Evolutionary conservation across 2,888 invertebrate species (phyloP), one percentile per base, ranked within the genome.

Genomic region (Dynastes hyllus): DNA sequence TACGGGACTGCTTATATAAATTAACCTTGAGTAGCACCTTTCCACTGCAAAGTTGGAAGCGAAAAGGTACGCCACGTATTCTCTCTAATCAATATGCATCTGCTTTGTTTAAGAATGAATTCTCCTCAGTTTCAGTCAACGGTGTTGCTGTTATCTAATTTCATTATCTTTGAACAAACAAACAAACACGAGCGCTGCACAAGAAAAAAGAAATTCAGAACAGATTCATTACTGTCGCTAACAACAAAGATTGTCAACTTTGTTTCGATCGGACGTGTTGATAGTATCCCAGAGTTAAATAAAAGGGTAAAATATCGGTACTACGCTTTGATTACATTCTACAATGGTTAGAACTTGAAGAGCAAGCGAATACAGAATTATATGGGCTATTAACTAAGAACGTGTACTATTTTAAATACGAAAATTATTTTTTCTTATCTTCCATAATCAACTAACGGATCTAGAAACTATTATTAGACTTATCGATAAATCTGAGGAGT

Each of bases 271-370:
- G 37, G 40, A 51, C 71, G 71, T 58, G 58, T 66, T 29, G 45
- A 78, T 50, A 80, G 65, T 69, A 40, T 8, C 8, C 16, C 51
- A 2, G 40, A 71, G 55, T 71, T 71, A 83, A 82, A 82, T 82
- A 83, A 83, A 81, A 81, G 81, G 80, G 79, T 79, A 82, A 81
- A 82, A 81, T 83, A 81, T 81, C 81, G 80, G 70, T 80, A 80
- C 81, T 82, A 82, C 81, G 81, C 37, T 82, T 84, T 45, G 45
- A 45, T 45, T 45, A 83, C 80, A 81, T 82, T 81, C 82, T 82
- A 82, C 80, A 81, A 11, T 8, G 8, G 9, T 83, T 81, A 73
- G 78, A 82, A 81, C 81, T 81, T 84, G 80, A 80, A 82, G 81
- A 83, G 81, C 81, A 83, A 80, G 76, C 79, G 63, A 63, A 61